A percentile compares a stretch with the other conserved stretches of the same genome.
phyloP scores from a whole-genome alignment of 1,140 invertebrate species.

The Hermetia illucens region DNA sequence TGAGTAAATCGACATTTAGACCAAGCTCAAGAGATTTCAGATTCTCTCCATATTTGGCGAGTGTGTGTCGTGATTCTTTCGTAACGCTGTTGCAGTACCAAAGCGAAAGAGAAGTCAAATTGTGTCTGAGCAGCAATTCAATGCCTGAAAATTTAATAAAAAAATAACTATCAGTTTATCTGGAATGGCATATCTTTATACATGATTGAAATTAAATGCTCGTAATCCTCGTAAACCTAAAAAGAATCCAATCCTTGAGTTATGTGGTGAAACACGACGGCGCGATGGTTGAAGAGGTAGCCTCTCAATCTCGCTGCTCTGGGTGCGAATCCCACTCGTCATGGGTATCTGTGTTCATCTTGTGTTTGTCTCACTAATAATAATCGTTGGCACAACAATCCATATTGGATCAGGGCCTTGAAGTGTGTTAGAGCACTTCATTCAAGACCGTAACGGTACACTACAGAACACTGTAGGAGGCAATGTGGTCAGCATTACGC shows the following conservation, averaged over 20 bases:
- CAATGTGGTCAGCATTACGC: no score
- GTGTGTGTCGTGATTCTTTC: constrained; percentile 31
- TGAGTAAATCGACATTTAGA: constrained; percentile 31
- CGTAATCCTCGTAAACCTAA: neutral
- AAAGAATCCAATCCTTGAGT: neutral
- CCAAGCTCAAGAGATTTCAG: constrained; percentile 31
- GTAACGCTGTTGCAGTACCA: constrained; percentile 54
- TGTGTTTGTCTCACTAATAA: no score
- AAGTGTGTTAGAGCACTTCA: no score
- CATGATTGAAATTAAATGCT: neutral
- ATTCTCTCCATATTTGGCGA: constrained; percentile 30
- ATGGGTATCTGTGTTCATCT: no score
- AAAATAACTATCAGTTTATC: neutral
- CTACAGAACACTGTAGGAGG: no score
- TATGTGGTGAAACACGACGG: no score
- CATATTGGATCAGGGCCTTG: no score
- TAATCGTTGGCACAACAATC: no score
- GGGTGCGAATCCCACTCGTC: no score
- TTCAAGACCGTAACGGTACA: no score
- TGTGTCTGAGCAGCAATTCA: constrained; percentile 49
- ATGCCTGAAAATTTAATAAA: constrained; percentile 27
- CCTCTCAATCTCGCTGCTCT: no score
- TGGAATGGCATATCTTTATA: constrained; percentile 5
- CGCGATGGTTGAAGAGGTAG: no score
- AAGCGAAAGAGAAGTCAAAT: constrained; percentile 56